Evolutionary conservation across 2,113 vertebrate genomes (phyloP).

Genomic region (Actinemys pallida): DNA sequence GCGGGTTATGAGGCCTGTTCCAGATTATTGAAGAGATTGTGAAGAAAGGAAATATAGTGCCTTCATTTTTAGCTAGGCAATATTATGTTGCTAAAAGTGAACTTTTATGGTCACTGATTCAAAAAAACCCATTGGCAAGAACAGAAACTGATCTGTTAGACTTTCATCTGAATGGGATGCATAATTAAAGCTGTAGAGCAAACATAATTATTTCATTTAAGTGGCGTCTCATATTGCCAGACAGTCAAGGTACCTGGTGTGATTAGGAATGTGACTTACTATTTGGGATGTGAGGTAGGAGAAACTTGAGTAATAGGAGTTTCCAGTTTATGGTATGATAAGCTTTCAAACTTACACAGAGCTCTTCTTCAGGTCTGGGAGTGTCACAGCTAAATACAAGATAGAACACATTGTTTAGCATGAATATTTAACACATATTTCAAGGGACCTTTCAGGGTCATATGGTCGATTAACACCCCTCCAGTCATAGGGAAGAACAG

Average conservation of each 20-base stretch:
- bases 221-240: background rate
- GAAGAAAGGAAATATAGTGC: background rate
- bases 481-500: background rate
- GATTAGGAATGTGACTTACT: constrained; percentile 42
- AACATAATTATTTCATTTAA: background rate
- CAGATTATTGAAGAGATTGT: background rate
- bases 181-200: constrained; percentile 52
- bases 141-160: background rate
- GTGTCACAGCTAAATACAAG: no score
- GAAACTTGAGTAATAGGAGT: background rate
- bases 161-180: constrained; percentile 4
- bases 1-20: background rate
- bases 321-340: background rate
- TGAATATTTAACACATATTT: background rate
- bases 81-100: background rate
- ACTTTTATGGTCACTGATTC: background rate
- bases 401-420: background rate
- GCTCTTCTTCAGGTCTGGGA: background rate
- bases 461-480: background rate
- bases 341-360: background rate
- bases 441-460: background rate
- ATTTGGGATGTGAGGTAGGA: constrained; percentile 32
- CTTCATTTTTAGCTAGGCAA: background rate
- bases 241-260: background rate
- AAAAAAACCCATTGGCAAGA: background rate